Base-by-base conservation (phyloP, 2,797 vertebrate genomes). In the Apogon talboti region DNA sequence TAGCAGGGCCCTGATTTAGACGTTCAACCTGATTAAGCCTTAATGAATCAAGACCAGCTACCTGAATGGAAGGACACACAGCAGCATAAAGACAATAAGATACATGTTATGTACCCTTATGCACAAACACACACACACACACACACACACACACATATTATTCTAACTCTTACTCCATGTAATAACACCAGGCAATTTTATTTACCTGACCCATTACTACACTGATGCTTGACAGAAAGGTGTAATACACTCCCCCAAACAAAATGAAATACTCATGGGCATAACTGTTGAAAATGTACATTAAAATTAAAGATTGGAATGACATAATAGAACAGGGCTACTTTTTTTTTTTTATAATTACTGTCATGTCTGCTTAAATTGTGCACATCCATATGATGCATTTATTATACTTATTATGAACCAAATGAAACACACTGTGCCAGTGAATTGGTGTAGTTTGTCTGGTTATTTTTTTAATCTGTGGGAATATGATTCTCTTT, bases 1-100 rank as follows among this genome's bases (percentile, higher is more conserved):
- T 89, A 62, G 89, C 93, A 87, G 87, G 76, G 52, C 88, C 92
- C 92, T 94, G 91, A 95, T 96, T 95, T 95, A 92, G 86, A 93
- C 86, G 88, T 91, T 94, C 89, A 94, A 93, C 87, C 91, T 93
- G 88, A 91, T 95, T 94, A 95, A 92, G 76, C 88, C 82, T 82
- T 92, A 92, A 93, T 92, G 70, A 88, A 90, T 81, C 83, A 73
- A 93, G 83, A 93, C 70, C 50, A 8, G 67, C 71, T 67, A 82
- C 81, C 81, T 80, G 82, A 89, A 89, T 87, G 77, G 77, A 83
- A 81, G 69, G 45, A 64, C 87, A 88, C 87, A 81, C 69, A 50
- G 56, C 30, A 45, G 71, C 54, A 79, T 66, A 35, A 61, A 63
- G 38, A 71, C 66, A 79, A 80, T 65, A 71, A 77, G 45, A 48